These are phyloP conservation scores for Clusia tigrina DNA, from an alignment of 2,888 invertebrate species.

Conservation along the genomic window DNA sequence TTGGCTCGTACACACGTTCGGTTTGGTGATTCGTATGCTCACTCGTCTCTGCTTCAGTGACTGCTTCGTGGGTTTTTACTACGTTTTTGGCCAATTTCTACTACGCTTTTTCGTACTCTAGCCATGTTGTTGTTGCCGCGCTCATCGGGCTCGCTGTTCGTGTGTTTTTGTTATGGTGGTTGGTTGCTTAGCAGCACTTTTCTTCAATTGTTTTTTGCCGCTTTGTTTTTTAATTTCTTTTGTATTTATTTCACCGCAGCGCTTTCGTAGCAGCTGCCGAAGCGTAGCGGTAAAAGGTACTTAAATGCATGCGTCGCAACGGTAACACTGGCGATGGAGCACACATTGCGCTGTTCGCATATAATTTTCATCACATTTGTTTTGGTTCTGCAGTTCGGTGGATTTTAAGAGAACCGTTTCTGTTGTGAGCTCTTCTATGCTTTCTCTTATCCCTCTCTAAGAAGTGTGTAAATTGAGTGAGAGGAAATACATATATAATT, in stretches of 20 bases:
- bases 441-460: conserved; percentile 19
- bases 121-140: conserved; percentile 16
- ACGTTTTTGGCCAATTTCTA: not conserved
- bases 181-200: conserved; percentile 32
- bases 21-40: no score
- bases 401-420: conserved; percentile 6
- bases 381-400: conserved; percentile 56
- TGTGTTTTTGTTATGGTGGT: conserved; percentile 34
- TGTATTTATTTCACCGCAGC: not conserved
- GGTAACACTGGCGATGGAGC: conserved; percentile 33
- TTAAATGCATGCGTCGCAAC: conserved; percentile 15
- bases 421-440: conserved; percentile 9
- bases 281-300: conserved; percentile 45
- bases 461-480: no score
- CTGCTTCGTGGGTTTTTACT: not conserved
- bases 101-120: not conserved
- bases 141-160: conserved; percentile 16
- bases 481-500: no score
- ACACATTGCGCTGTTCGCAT: no score
- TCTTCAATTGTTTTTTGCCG: not conserved
- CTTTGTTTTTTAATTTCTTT: conserved; percentile 8
- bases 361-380: conserved; percentile 52
- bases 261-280: conserved; percentile 29
- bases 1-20: no score
- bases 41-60: not conserved